phyloP scores from a whole-genome alignment of 92 coral and sea anemone genomes.

The Epizoanthus illoricatus region DNA sequence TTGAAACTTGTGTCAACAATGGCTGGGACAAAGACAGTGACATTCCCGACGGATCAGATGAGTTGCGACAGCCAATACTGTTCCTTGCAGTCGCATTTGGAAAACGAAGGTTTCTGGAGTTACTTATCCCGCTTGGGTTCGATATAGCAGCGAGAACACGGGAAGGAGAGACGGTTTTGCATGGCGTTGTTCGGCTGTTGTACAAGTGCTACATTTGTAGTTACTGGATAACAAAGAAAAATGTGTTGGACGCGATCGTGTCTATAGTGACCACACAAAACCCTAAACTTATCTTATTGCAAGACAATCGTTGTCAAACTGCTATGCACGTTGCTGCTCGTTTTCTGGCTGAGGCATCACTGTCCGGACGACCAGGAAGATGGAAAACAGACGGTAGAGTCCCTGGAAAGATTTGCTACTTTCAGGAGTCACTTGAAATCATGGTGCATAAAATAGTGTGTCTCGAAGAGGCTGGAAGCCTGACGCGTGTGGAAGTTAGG shows the following conservation, averaged over 20 bases:
- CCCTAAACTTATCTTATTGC: conserved; percentile 20
- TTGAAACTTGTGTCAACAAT: conserved; percentile 23
- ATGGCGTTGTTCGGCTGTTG: conserved; percentile 26
- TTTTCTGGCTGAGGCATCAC: conserved; percentile 8
- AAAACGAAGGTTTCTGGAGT: conserved; percentile 30
- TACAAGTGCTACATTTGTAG: conserved; percentile 37
- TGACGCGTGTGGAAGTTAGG: conserved; percentile 20
- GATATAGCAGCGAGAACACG: conserved; percentile 25
- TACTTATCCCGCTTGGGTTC: conserved; percentile 25
- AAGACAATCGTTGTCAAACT: conserved; percentile 26
- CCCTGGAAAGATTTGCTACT: conserved; percentile 28
- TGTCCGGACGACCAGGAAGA: conserved; percentile 10
- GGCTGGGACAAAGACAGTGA: conserved; percentile 39
- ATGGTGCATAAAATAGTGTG: conserved; percentile 21
- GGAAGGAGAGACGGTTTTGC: conserved; percentile 24
- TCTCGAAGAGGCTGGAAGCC: conserved; percentile 23
- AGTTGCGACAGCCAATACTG: conserved; percentile 20
- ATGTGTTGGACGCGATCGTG: conserved; percentile 6
- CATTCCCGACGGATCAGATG: conserved; percentile 21
- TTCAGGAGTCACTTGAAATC: conserved; percentile 24
- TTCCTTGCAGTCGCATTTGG: conserved; percentile 40
- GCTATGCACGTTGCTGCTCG: conserved; percentile 27
- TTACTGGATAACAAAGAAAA: conserved; percentile 39
- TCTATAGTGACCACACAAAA: conserved; percentile 17
- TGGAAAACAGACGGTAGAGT: conserved; percentile 19